Conservation (phyloP, 2,888 invertebrate genomes). For the Diadromus collaris region DNA sequence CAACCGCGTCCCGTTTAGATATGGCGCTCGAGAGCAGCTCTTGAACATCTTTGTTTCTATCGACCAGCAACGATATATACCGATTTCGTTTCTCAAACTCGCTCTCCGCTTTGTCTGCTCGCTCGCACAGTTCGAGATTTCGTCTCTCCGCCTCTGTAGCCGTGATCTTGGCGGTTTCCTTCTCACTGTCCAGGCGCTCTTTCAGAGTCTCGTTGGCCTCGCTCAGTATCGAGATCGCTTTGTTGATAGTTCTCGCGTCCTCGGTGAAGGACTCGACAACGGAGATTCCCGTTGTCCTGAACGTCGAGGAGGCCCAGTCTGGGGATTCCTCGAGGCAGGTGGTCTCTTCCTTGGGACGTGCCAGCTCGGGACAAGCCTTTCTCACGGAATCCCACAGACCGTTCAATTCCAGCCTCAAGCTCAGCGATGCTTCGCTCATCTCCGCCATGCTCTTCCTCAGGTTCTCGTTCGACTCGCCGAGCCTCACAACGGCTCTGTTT, state of each 20-base stretch:
- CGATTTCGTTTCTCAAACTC: constrained; percentile 50
- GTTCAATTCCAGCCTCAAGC: constrained; percentile 57
- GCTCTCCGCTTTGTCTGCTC: constrained; percentile 54
- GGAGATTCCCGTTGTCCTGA: neutral
- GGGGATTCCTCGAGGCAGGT: constrained; percentile 12
- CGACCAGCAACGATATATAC: constrained; percentile 36
- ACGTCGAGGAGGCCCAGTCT: constrained; percentile 18
- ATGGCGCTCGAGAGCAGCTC: constrained; percentile 55
- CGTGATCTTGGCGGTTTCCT: constrained; percentile 41
- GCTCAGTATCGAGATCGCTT: constrained; percentile 50
- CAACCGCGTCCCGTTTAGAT: constrained; percentile 58
- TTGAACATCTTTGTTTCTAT: constrained; percentile 60
- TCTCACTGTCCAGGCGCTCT: constrained; percentile 60
- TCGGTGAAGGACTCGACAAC: constrained; percentile 56
- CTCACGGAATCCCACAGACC: constrained; percentile 43
- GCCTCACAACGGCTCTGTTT: constrained; percentile 2
- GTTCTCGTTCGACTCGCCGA: constrained; percentile 40
- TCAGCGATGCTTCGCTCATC: constrained; percentile 56
- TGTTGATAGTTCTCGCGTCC: constrained; percentile 42
- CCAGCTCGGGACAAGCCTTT: constrained; percentile 45
- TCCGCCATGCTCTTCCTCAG: constrained; percentile 53
- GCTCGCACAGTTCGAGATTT: constrained; percentile 51
- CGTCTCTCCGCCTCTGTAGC: constrained; percentile 53
- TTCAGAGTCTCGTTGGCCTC: constrained; percentile 59
- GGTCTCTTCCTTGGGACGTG: constrained; percentile 15